Evolutionary conservation across 2,797 vertebrate genomes (phyloP), one percentile per base, ranked within the genome.

Genomic region (Holocentrus rufus): DNA sequence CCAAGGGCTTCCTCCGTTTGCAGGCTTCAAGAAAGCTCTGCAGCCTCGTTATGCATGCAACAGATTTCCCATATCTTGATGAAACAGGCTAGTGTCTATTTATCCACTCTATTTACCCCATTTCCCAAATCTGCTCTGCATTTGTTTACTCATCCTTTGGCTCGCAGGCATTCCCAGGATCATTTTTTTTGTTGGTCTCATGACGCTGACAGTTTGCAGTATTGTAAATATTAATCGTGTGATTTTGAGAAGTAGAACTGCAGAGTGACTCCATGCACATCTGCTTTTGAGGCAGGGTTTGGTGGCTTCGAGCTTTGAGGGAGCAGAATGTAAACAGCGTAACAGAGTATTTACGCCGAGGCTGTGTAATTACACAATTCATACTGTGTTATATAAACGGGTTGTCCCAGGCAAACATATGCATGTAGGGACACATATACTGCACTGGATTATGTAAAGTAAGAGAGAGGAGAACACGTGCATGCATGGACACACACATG

Each of bases 301-400:
- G n/a, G 15, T 23, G 39, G 25, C 22, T 63, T 36, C 9, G 17
- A 23, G 57, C 65, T 65, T 74, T 70, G 61, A 70, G 47, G 60
- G 76, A 78, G 18, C 56, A 31, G 11, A 77, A 57, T 70, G 74
- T 85, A 79, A 88, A 83, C 77, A 17, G 39, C 70, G 53, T 84
- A 31, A 1, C 42, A 36, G 42, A 39, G 22, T 80, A 77, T 81
- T 80, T 80, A 78, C 61, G 20, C 47, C 5, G 59, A 44, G 31
- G 36, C 63, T 22, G 46, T 83, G 15, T 74, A 52, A 80, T 83
- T 80, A 67, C 67, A 62, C 61, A 23, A 17, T 60, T 66, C 62
- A 18, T 36, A 69, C 31, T 64, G 34, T 36, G 62, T 80, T 66
- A 57, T 81, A 62, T 86, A 86, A 85, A 86, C 80, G 11, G 63